phyloP scores from a whole-genome alignment of 2,888 invertebrate species.

The Lithophane semibrunnea region DNA sequence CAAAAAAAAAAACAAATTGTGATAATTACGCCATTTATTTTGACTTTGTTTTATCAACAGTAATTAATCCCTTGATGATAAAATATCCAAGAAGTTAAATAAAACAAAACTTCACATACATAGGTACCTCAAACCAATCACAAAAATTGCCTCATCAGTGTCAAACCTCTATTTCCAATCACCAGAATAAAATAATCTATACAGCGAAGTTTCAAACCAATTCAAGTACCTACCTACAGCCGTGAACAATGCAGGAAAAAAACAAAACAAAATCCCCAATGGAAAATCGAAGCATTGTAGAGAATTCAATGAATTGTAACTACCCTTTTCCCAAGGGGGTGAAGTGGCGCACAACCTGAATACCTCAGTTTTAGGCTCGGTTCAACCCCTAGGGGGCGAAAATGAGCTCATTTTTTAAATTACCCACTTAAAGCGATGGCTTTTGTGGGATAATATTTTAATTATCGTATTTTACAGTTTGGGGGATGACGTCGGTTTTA shows the following conservation, averaged over 20 bases:
- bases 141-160: background rate
- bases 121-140: background rate
- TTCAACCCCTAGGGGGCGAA: slow-evolving; percentile 46
- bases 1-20: background rate
- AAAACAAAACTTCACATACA: background rate
- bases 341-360: slow-evolving; percentile 67
- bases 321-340: slow-evolving; percentile 42
- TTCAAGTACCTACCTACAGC: slow-evolving; percentile 9
- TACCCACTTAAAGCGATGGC: slow-evolving; percentile 59
- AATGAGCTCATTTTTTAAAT: slow-evolving; percentile 64
- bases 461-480: slow-evolving; percentile 57
- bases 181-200: slow-evolving; percentile 1
- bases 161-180: background rate
- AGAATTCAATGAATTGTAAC: slow-evolving; percentile 52
- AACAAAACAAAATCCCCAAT: slow-evolving; percentile 39
- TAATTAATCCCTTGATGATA: background rate
- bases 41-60: background rate
- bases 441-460: slow-evolving; percentile 62
- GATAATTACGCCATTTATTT: background rate
- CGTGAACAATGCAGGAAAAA: slow-evolving; percentile 38
- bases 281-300: slow-evolving; percentile 44
- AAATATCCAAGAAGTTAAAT: background rate
- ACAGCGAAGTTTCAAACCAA: slow-evolving; percentile 26
- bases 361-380: slow-evolving; percentile 71
- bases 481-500: slow-evolving; percentile 24